phyloP scores from a whole-genome alignment of 2,113 vertebrate species.

The Tautogolabrus adspersus region DNA sequence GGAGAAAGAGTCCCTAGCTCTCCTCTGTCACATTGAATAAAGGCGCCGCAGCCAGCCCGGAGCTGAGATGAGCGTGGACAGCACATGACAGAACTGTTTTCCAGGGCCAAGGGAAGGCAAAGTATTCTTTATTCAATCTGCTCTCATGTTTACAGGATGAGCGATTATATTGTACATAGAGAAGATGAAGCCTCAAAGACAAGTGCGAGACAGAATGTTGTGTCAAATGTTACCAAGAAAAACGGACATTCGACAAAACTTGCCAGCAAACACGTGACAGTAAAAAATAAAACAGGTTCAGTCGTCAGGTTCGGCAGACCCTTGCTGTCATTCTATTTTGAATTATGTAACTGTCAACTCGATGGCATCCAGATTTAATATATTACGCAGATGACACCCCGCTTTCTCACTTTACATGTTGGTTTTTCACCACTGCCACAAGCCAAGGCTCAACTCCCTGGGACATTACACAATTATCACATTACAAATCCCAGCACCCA shows the following conservation, averaged over 20 bases:
- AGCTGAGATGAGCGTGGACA: conserved; percentile 82
- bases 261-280: conserved; percentile 22
- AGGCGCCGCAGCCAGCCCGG: conserved; percentile 63
- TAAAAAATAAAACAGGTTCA: conserved; percentile 44
- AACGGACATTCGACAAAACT: conserved; percentile 31
- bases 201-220: conserved; percentile 32
- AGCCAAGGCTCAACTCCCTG: conserved; percentile 24
- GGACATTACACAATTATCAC: conserved; percentile 40
- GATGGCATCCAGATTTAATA: conserved; percentile 40
- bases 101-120: conserved; percentile 75
- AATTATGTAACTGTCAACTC: conserved; percentile 65
- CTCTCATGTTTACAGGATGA: conserved; percentile 80
- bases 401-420: conserved; percentile 52
- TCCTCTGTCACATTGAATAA: conserved; percentile 86
- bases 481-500: conserved; percentile 34
- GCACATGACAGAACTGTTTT: conserved; percentile 83
- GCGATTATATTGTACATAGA: conserved; percentile 68
- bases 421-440: conserved; percentile 29
- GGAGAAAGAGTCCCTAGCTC: conserved; percentile 85
- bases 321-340: conserved; percentile 29
- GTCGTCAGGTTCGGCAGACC: conserved; percentile 23
- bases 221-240: conserved; percentile 35
- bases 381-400: conserved; percentile 39
- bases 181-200: conserved; percentile 60
- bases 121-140: conserved; percentile 84